These are phyloP conservation scores for Cheilosia urbana DNA, from an alignment of 2,888 invertebrate genomes.

Conservation along the genomic window DNA sequence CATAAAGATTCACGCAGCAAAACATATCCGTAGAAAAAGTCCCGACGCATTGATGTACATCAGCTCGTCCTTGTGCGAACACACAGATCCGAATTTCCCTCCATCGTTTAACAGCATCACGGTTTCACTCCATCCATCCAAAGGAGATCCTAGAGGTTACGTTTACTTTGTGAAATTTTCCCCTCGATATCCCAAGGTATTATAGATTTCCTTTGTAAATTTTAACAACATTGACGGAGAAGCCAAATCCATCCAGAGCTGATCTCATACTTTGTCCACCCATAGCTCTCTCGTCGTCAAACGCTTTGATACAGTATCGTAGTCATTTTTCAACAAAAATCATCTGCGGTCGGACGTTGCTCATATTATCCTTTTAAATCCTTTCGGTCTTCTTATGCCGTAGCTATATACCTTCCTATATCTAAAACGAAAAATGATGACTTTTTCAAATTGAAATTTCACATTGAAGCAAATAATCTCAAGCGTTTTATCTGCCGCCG, in stretches of 20 bases:
- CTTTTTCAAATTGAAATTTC: constrained; percentile 59
- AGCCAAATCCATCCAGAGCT: constrained; percentile 34
- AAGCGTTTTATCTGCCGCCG: constrained; percentile 30
- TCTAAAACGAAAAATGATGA: constrained; percentile 53
- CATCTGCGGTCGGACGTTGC: constrained; percentile 12
- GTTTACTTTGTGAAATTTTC: constrained; percentile 11
- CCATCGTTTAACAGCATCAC: background rate
- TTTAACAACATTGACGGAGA: constrained; percentile 22
- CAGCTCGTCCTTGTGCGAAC: background rate
- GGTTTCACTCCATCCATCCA: constrained; percentile 8
- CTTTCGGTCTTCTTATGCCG: background rate
- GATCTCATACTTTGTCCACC: constrained; percentile 4
- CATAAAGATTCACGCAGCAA: background rate
- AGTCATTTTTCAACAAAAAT: constrained; percentile 11
- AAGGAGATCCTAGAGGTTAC: constrained; percentile 1
- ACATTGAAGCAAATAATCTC: constrained; percentile 58
- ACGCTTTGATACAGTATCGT: background rate
- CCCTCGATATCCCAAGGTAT: constrained; percentile 9
- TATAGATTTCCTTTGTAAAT: constrained; percentile 19
- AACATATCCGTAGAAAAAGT: background rate
- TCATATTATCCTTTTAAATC: constrained; percentile 35
- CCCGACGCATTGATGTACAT: background rate
- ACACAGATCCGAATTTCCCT: background rate
- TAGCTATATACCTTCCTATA: background rate
- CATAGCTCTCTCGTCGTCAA: background rate